phyloP scores from a whole-genome alignment of 2,888 invertebrate genomes.

The Microplitis deprimator region DNA sequence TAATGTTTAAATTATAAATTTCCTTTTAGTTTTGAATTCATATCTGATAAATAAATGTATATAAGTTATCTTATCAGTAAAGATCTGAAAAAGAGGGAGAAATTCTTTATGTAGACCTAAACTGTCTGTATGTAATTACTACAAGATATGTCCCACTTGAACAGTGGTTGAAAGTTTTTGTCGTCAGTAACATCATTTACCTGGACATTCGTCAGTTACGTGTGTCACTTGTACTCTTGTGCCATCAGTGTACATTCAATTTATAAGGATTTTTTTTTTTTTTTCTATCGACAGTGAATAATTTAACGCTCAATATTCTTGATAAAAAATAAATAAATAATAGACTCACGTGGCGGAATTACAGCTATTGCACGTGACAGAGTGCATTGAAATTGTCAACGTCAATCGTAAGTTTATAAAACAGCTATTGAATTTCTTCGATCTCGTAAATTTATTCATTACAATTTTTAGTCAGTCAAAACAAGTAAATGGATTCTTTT shows the following conservation, averaged over 20 bases:
- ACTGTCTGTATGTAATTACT: conserved; percentile 48
- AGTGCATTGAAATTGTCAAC: not conserved
- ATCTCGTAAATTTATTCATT: too few relatives aligned
- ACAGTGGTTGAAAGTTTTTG: conserved; percentile 44
- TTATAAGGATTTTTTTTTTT: not conserved
- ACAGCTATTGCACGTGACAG: not conserved
- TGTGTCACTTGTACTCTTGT: conserved; percentile 38
- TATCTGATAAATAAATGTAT: not conserved
- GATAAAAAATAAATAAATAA: not conserved
- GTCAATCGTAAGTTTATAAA: not conserved
- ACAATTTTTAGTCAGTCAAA: too few relatives aligned
- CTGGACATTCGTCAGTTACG: conserved; percentile 44
- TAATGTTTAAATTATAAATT: too few relatives aligned
- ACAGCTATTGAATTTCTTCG: not conserved
- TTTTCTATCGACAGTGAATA: not conserved
- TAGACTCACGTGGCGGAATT: not conserved
- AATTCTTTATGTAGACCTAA: conserved; percentile 21
- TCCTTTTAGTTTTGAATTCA: too few relatives aligned
- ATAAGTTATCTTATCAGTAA: conserved; percentile 39
- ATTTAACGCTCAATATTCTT: not conserved
- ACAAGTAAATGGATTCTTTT: too few relatives aligned
- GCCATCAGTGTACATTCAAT: conserved; percentile 37
- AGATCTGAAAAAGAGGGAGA: not conserved
- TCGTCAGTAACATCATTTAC: conserved; percentile 45
- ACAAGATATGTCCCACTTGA: conserved; percentile 54